Evolutionary conservation across 2,797 vertebrate species (phyloP).

Genomic region (Glyptemys insculpta): DNA sequence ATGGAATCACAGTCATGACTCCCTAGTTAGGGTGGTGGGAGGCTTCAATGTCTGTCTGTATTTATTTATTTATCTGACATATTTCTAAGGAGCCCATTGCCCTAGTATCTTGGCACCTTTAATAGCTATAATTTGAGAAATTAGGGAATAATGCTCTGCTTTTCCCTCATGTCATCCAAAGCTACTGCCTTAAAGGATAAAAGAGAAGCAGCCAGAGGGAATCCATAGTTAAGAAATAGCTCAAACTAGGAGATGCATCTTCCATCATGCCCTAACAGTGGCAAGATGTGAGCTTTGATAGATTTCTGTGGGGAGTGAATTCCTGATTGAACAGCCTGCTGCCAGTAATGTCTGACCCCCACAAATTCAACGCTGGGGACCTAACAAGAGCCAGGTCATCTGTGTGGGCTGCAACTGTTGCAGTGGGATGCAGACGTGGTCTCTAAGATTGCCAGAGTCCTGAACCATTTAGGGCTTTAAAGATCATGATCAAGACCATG

Average conservation of each 20-base stretch:
- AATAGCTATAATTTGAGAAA: neutral
- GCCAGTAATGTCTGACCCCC: fast-evolving
- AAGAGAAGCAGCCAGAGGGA: neutral
- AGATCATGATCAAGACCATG: fast-evolving
- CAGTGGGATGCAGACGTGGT: neutral
- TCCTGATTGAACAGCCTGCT: neutral
- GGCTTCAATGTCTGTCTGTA: neutral
- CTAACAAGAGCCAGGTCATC: neutral
- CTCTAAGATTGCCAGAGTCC: neutral
- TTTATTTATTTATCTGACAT: neutral
- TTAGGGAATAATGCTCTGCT: neutral
- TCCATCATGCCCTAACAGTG: neutral
- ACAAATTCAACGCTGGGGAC: neutral
- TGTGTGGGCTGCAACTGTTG: neutral
- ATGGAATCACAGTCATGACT: neutral
- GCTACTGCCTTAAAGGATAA: neutral
- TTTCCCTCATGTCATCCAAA: neutral
- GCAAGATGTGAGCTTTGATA: neutral
- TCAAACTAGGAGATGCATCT: neutral
- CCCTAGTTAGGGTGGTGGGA: neutral
- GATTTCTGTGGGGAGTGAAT: neutral
- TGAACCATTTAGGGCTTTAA: conserved; percentile 1
- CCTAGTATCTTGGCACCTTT: neutral
- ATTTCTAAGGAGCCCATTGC: neutral
- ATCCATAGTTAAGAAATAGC: neutral